Evolutionary conservation across 2,888 invertebrate species (phyloP).

Genomic region (Strigamia crassipes): DNA sequence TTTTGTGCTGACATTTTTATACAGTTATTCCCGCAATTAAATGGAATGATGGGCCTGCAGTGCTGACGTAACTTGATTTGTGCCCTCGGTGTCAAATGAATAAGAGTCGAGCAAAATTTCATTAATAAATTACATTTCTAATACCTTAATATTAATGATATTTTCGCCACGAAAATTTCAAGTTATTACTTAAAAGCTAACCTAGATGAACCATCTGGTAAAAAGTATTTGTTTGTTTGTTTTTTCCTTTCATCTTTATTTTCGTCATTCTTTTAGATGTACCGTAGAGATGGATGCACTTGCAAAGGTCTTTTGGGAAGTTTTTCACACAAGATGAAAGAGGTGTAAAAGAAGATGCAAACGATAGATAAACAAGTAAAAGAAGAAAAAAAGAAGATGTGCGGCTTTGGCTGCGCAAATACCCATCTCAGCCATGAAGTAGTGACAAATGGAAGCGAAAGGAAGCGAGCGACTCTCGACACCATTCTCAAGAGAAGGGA

Average conservation of each 20-base stretch:
- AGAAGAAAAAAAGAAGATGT: neutral
- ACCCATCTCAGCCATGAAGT: neutral
- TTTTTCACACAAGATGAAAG: neutral
- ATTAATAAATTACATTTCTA: neutral
- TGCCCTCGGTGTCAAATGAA: neutral
- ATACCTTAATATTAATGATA: neutral
- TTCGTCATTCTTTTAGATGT: no score
- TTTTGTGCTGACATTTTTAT: constrained; percentile 1
- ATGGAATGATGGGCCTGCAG: neutral
- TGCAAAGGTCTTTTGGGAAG: neutral
- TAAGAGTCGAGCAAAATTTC: neutral
- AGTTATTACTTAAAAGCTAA: neutral
- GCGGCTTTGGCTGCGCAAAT: neutral
- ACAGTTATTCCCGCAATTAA: neutral
- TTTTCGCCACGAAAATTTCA: neutral
- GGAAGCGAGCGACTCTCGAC: constrained; percentile 12
- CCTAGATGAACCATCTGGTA: neutral
- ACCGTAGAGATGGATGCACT: constrained; percentile 14
- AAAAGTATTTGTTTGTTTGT: no score
- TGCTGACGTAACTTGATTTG: neutral
- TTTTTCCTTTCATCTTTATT: neutral
- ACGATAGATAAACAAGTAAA: neutral
- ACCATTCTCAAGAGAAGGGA: neutral
- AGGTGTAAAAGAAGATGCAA: constrained; percentile 18
- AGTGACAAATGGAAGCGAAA: constrained; percentile 6